These are phyloP conservation scores for Synchiropus splendidus DNA, from an alignment of 2,113 vertebrate genomes.

Conservation along the genomic window DNA sequence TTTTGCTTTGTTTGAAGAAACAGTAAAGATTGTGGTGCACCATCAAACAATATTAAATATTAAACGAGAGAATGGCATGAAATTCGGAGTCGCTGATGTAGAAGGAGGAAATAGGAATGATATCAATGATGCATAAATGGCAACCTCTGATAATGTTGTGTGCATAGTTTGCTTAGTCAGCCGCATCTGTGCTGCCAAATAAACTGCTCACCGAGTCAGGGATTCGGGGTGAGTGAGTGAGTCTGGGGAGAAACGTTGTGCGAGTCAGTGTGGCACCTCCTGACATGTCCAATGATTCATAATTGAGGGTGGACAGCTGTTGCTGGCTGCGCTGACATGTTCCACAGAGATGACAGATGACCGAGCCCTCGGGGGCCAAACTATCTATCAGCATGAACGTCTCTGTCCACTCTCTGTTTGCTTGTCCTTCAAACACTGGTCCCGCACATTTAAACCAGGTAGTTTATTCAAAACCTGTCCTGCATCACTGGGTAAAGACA, in stretches of 20 bases:
- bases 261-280: constrained; percentile 45
- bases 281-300: constrained; percentile 64
- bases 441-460: constrained; percentile 30
- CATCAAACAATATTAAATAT: no score
- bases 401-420: constrained; percentile 46
- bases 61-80: no score
- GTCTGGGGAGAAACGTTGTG: not conserved
- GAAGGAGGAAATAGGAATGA: no score
- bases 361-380: constrained; percentile 43
- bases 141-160: no score
- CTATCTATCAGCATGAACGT: constrained; percentile 50
- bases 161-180: not conserved
- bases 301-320: constrained; percentile 66
- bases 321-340: constrained; percentile 57
- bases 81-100: no score
- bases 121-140: no score
- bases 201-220: no score
- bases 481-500: no score
- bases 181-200: no score
- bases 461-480: constrained; percentile 13
- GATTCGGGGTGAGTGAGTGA: constrained; percentile 3
- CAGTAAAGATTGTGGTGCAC: no score
- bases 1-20: no score
- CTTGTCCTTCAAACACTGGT: constrained; percentile 35
- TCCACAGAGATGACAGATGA: constrained; percentile 59